Conservation (phyloP, 2,888 invertebrate species). For the Eupelmus urozonus region DNA sequence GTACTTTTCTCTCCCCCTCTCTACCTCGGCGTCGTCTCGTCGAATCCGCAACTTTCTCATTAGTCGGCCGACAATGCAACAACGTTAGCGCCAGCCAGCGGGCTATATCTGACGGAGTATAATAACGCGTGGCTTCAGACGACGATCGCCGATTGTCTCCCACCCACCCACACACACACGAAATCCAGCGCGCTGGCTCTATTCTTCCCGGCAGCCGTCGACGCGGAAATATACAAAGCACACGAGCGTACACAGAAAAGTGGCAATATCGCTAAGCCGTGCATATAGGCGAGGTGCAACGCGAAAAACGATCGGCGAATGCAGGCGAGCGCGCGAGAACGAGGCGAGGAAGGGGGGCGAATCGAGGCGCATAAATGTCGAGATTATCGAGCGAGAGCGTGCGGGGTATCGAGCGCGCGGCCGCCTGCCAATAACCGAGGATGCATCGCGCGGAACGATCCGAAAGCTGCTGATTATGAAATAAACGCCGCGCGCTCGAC, state of each 20-base stretch:
- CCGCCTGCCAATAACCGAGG: slow-evolving; percentile 73
- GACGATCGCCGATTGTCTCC: slow-evolving; percentile 69
- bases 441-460: slow-evolving; percentile 65
- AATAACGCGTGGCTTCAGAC: slow-evolving; percentile 69
- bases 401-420: slow-evolving; percentile 70
- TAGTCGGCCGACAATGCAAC: slow-evolving; percentile 73
- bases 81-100: slow-evolving; percentile 62
- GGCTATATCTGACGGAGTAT: slow-evolving; percentile 67
- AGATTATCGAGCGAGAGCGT: slow-evolving; percentile 66
- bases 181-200: slow-evolving; percentile 49
- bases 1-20: slow-evolving; percentile 39
- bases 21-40: slow-evolving; percentile 4
- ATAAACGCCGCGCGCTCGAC: slow-evolving; percentile 66
- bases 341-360: slow-evolving; percentile 14
- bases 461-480: slow-evolving; percentile 75
- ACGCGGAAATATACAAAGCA: not conserved
- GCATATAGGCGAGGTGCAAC: not conserved
- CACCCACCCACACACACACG: slow-evolving; percentile 55
- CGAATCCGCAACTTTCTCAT: slow-evolving; percentile 72
- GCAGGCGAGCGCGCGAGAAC: slow-evolving; percentile 61
- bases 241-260: not conserved
- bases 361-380: slow-evolving; percentile 71
- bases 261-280: slow-evolving; percentile 35
- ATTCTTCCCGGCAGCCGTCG: slow-evolving; percentile 54
- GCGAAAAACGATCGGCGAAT: slow-evolving; percentile 36